Evolutionary conservation across 2,888 invertebrate genomes (phyloP).

Genomic region (Cristatella mucedo): DNA sequence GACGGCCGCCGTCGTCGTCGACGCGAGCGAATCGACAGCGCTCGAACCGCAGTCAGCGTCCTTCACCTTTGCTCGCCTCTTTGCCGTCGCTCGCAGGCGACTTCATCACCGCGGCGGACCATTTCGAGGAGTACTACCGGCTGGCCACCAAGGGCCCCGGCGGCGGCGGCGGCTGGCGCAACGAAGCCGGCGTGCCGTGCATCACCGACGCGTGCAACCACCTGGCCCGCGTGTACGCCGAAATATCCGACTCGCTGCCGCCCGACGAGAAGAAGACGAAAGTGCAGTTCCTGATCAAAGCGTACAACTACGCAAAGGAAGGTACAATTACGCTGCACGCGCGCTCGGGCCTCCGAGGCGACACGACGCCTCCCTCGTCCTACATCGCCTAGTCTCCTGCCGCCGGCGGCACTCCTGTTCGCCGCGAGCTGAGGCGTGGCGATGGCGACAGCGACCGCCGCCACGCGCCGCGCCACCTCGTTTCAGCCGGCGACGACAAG

Average conservation of each 20-base stretch:
- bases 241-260: conserved; percentile 19
- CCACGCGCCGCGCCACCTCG: too few species aligned
- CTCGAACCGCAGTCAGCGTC: too few species aligned
- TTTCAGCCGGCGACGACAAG: conserved; percentile 14
- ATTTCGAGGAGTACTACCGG: conserved; percentile 30
- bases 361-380: too few species aligned
- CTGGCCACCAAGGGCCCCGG: conserved; percentile 24
- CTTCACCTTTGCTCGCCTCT: too few species aligned
- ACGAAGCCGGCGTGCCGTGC: conserved; percentile 19
- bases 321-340: too few species aligned
- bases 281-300: conserved; percentile 26
- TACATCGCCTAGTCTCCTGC: too few species aligned
- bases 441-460: too few species aligned
- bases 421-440: too few species aligned
- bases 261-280: conserved; percentile 17
- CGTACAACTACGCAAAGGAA: conserved; percentile 30
- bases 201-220: conserved; percentile 28
- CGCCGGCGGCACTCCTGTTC: too few species aligned
- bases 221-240: conserved; percentile 27
- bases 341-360: too few species aligned
- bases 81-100: conserved; percentile 22
- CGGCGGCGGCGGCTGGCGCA: conserved; percentile 23
- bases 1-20: too few species aligned
- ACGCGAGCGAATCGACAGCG: too few species aligned
- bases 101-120: conserved; percentile 23